Evolutionary conservation across 2,888 invertebrate species (phyloP).

Genomic region (Chloromyia formosa): DNA sequence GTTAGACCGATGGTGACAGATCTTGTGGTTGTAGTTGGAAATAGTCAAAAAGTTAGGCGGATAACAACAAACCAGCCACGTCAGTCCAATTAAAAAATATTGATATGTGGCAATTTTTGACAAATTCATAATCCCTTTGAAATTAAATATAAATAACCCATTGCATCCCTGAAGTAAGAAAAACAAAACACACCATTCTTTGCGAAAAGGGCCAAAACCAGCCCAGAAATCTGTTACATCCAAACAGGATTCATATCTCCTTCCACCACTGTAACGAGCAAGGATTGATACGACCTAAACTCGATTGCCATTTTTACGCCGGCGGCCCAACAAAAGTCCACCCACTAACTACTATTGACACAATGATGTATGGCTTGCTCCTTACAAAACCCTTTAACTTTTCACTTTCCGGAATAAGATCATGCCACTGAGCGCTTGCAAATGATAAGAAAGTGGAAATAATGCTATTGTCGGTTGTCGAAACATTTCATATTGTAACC

Average conservation of each 20-base stretch:
- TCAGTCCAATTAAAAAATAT: too few species aligned
- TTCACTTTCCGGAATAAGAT: conserved; percentile 42
- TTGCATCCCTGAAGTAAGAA: too few species aligned
- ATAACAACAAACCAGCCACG: too few species aligned
- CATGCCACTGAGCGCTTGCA: conserved; percentile 19
- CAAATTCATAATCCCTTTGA: too few species aligned
- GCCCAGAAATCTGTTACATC: too few species aligned
- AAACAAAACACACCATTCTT: too few species aligned
- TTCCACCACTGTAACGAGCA: neutral
- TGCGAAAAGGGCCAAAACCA: too few species aligned
- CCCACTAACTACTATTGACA: neutral
- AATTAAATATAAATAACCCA: too few species aligned
- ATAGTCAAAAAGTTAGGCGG: too few species aligned
- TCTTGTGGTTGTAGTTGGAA: too few species aligned
- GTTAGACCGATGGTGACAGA: too few species aligned
- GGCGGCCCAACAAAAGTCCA: neutral
- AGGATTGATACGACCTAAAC: neutral
- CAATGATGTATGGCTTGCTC: neutral
- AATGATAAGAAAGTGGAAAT: conserved; percentile 41
- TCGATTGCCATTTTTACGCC: neutral
- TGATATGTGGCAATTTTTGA: too few species aligned
- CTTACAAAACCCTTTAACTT: conserved; percentile 41
- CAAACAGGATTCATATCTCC: neutral
- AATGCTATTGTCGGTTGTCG: conserved; percentile 7
- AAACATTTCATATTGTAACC: conserved; percentile 10